Base-by-base conservation (phyloP, 2,113 vertebrate genomes). In the Jacana jacana region DNA sequence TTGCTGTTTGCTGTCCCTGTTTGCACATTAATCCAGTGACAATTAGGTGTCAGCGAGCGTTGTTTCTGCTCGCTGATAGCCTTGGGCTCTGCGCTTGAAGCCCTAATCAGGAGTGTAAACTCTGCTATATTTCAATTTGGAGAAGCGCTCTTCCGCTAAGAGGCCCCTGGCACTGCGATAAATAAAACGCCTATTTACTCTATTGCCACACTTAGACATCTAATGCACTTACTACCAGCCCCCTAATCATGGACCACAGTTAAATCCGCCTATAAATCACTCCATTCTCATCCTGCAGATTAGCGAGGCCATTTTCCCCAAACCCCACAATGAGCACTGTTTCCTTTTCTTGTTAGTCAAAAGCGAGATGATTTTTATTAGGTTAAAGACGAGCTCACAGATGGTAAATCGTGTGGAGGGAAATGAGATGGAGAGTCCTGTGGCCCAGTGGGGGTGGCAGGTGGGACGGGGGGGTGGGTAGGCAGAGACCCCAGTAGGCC, bases 31-130 rank as follows among this genome's bases (percentile, higher is more conserved):
- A 99, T 99, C 99, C 99, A 98, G 98, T 98, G 98, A 98, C 99
- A 99, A 99, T 99, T 99, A 99, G 98, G 98, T 99, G 99, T 99
- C 99, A 99, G 98, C 96, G 33, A 98, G 97, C 98, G 97, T 98
- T 98, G 98, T 97, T 98, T 98, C 98, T 98, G 98, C 98, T 98
- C 98, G 98, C 99, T 98, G 99, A 98, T 98, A 98, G 99, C 99
- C 99, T 99, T 98, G 99, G 99, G 99, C 99, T 98, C 98, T 97
- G 98, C 96, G 99, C 99, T 99, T 98, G 98, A 98, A 98, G 98
- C 99, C 98, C 99, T 99, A 99, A 99, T 99, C 99, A 99, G 98
- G 99, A 99, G 99, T 98, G 99, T 99, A 99, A 99, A 99, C 99
- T 99, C 99, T 98, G 98, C 99, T 99, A 99, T 99, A 99, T 99